These are phyloP conservation scores for Micromesistius poutassou DNA, from an alignment of 2,797 vertebrate species.

Conservation along the genomic window DNA sequence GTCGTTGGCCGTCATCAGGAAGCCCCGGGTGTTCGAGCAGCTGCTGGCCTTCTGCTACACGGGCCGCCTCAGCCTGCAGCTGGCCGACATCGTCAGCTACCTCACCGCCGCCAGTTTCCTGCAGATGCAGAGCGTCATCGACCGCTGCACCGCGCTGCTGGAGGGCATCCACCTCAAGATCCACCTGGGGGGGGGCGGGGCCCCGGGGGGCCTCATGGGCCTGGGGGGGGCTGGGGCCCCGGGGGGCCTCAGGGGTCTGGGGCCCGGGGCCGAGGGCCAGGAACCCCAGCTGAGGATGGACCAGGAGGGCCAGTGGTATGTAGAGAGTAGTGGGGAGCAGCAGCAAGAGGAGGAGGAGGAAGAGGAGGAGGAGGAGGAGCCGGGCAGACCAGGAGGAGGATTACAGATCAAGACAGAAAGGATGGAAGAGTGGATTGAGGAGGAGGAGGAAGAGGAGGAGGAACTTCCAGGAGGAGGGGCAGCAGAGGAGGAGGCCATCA, in stretches of 20 bases:
- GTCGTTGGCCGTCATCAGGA: conserved; percentile 94
- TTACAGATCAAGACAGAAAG: conserved; percentile 90
- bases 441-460: conserved; percentile 81
- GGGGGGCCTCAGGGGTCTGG: conserved; percentile 61
- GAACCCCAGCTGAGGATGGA: conserved; percentile 93
- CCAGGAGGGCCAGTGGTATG: conserved; percentile 94
- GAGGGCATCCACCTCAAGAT: conserved; percentile 98
- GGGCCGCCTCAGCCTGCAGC: conserved; percentile 89
- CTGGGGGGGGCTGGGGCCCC: conserved; percentile 66
- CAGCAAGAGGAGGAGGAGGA: conserved; percentile 73
- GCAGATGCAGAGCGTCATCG: conserved; percentile 98
- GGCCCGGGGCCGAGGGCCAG: conserved; percentile 68
- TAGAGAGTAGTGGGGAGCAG: conserved; percentile 78
- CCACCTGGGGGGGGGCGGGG: conserved; percentile 80
- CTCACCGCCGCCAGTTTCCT: conserved; percentile 95
- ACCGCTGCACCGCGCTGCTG: conserved; percentile 95
- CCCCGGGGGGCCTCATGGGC: conserved; percentile 60
- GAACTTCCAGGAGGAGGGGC: conserved; percentile 71
- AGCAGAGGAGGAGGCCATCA: conserved; percentile 85
- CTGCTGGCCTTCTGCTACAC: conserved; percentile 97
- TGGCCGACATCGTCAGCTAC: conserved; percentile 97
- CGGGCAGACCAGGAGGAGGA: conserved; percentile 80
- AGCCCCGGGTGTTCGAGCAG: conserved; percentile 93
- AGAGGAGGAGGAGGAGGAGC: conserved; percentile 75
- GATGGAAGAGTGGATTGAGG: conserved; percentile 89